Evolutionary conservation across 2,888 invertebrate genomes (phyloP), one percentile per base, ranked within the genome.

Genomic region (Eupithecia tripunctaria): DNA sequence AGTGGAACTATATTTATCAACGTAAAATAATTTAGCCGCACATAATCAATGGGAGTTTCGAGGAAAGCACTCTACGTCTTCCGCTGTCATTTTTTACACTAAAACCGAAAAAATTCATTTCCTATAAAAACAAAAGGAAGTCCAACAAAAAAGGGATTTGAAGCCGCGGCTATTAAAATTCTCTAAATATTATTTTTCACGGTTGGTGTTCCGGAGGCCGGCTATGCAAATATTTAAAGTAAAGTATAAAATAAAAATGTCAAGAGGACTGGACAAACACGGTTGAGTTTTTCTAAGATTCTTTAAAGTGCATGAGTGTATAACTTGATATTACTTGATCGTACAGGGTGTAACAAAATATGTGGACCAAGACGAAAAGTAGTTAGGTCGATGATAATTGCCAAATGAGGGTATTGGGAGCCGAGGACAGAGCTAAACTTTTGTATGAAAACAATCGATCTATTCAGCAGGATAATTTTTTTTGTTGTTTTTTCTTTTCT

Each of bases 101-200:
- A 41, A 5, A 43, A 18, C 36, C 43, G 60, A 71, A 56, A 81
- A 81, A 82, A 83, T 84, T 81, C 81, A 82, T 84, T 83, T 82
- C 85, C 86, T 87, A 86, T 82, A 84, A 88, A 85, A 88, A 88
- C 87, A 89, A 84, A 84, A 84, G 84, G 79, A 79, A 80, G 79
- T 77, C 80, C 82, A 77, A 82, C 85, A 88, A 84, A 84, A 86
- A 86, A 86, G 80, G 84, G 81, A 72, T 74, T 79, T 76, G 76
- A 67, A 79, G 81, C 82, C 56, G 70, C 70, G 82, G 77, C 85
- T 84, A 86, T 87, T 86, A 84, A 85, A 84, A 85, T 85, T 83
- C 83, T 81, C 80, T 79, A 84, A 84, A 83, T 82, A 83, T 84
- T 85, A 84, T 85, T 84, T 83, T 81, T 81, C 79, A 74, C 82